Base-by-base conservation (phyloP, 2,888 invertebrate species). In the Cephus runcator region DNA sequence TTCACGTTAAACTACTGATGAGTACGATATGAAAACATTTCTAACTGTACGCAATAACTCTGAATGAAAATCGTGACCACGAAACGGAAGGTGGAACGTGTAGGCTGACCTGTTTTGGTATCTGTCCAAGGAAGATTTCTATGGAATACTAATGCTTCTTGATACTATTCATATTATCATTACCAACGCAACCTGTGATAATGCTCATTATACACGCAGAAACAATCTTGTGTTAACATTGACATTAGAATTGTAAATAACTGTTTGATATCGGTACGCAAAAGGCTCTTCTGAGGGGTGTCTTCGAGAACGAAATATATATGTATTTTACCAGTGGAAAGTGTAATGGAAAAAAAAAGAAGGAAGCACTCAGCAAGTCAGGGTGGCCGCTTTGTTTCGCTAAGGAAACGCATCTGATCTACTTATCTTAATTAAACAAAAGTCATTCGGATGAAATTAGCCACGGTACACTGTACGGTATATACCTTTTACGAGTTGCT, bases 401-500 rank as follows among this genome's bases (percentile, higher is more conserved):
- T 23, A 34, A 71, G 71, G 34, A 71, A 71, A 71, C 71, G 23
- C 12, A 23, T 33, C 71, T 34, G 71, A 11, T 30, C 71, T 71
- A 71, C 12, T 30, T 71, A 71, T 71, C 11, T 34, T 34, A 71
- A 71, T 71, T 71, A 71, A 71, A 30, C 71, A 34, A 71, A 71
- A 71, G 71, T 30, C 71, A 71, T 11, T 15, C 74, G 31, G 73
- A 77, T 40, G 71, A n/a, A 76, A 77, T 81, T 76, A 75, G 79
- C 76, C 69, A 69, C 73, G 79, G 74, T 34, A 81, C 73, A 0
- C 36, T 56, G 36, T 77, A 76, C 80, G 79, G 76, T 80, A 79
- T 35, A 56, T 56, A 78, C 36, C 34, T 36, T 82, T 83, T 79
- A 79, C 81, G 80, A 81, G 40, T 79, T 80, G 79, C 79, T 77